These are phyloP conservation scores for Phoebastria nigripes DNA, from an alignment of 2,797 vertebrate species.

Conservation along the genomic window DNA sequence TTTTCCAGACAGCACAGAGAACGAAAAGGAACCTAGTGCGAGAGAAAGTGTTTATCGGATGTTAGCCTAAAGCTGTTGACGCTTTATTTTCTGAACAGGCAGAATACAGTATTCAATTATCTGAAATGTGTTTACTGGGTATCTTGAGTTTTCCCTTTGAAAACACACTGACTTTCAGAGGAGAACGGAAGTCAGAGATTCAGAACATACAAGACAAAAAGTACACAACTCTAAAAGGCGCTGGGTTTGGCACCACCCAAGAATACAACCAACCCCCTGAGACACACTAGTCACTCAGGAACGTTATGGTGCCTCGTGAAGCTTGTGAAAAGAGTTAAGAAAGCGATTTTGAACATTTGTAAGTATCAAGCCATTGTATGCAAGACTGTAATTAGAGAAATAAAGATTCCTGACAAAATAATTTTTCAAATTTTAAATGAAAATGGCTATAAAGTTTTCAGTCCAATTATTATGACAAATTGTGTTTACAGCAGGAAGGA, in stretches of 20 bases:
- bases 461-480: background rate
- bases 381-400: background rate
- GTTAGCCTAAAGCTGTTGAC: background rate
- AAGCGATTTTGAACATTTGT: background rate
- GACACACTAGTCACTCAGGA: background rate
- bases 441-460: background rate
- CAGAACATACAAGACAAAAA: background rate
- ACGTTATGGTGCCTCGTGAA: background rate
- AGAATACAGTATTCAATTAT: background rate
- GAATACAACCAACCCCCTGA: background rate
- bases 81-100: background rate
- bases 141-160: background rate
- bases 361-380: background rate
- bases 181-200: background rate
- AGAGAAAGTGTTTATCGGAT: background rate
- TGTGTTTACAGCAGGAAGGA: background rate
- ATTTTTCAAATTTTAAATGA: background rate
- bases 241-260: background rate
- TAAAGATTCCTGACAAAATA: background rate
- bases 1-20: constrained; percentile 97
- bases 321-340: background rate
- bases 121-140: background rate
- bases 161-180: background rate
- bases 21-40: constrained; percentile 91
- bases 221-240: background rate